Evolutionary conservation across 2,888 invertebrate genomes (phyloP), one percentile per base, ranked within the genome.

Genomic region (Nomada hirtipes): DNA sequence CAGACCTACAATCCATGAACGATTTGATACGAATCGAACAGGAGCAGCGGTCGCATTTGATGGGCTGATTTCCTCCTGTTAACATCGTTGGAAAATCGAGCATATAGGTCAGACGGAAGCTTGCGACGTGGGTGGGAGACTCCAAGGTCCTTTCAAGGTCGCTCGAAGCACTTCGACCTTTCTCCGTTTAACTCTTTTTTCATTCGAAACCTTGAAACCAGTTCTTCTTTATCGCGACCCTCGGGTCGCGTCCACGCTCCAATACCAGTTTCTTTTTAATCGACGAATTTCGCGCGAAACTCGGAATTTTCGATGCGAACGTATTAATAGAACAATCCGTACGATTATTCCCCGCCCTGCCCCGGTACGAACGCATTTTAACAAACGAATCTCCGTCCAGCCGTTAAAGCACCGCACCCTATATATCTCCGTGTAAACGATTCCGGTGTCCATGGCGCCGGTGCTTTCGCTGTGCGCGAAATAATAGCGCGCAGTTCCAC

Each of bases 341-440:
- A 7, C 18, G 2, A 42, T 11, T 9, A 29, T 50, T 29, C 2
- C 26, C 26, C 26, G 13, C 11, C 4, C 11, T n/a, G 9, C 0
- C 26, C 2, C 47, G 1, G 4, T 47, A 10, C 47, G 47, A 47
- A 47, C 47, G 47, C 11, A 3, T 47, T 13, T 11, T 3, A 47
- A 13, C 13, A 47, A 47, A 47, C 68, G 23, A 0, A n/a, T 69
- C 44, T 26, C 44, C 52, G 36, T 36, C 42, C 65, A 9, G n/a
- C 0, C n/a, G 29, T n/a, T n/a, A n/a, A 53, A 69, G 26, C 57
- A 44, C 26, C 57, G 50, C 65, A 52, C 52, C 68, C 60, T 72
- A 23, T 83, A 73, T 36, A 69, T 67, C 67, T 60, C 42, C 70
- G 80, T 80, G 84, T 83, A 86, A 83, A 83, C 76, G 44, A 20